Evolutionary conservation across 1,140 invertebrate genomes (phyloP).

Genomic region (Ylistrum balloti): DNA sequence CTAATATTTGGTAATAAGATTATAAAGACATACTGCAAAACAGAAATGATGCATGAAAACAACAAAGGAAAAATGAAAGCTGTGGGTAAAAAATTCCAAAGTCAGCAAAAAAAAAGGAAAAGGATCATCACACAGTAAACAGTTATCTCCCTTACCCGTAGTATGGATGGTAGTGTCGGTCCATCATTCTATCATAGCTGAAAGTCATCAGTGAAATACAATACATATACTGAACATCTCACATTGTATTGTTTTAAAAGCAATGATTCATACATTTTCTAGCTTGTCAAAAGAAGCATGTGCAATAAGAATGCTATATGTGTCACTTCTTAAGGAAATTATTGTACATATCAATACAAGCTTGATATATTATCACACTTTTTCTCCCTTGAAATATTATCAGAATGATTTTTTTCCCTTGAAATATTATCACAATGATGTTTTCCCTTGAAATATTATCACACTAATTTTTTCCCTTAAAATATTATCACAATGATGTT

Average conservation of each 20-base stretch:
- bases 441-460: too few species aligned
- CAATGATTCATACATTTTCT: background rate
- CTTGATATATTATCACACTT: too few species aligned
- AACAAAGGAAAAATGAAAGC: background rate
- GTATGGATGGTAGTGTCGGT: conserved; percentile 17
- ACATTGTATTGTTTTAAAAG: background rate
- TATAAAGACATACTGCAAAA: background rate
- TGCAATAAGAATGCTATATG: background rate
- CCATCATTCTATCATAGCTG: conserved; percentile 33
- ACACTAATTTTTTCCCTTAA: too few species aligned
- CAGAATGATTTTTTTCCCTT: too few species aligned
- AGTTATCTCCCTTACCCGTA: conserved; percentile 36
- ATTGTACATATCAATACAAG: too few species aligned
- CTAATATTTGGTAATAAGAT: background rate
- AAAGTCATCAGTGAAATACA: conserved; percentile 20
- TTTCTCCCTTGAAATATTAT: too few species aligned
- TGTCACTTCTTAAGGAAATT: too few species aligned
- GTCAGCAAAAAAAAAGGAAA: background rate
- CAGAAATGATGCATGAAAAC: background rate
- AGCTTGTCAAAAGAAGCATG: background rate
- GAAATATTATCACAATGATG: background rate
- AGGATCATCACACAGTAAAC: background rate
- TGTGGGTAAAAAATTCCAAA: background rate
- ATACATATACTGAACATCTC: background rate
- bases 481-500: too few species aligned